Conservation (phyloP, 2,888 invertebrate genomes). For the Lithophane ornitopus region DNA sequence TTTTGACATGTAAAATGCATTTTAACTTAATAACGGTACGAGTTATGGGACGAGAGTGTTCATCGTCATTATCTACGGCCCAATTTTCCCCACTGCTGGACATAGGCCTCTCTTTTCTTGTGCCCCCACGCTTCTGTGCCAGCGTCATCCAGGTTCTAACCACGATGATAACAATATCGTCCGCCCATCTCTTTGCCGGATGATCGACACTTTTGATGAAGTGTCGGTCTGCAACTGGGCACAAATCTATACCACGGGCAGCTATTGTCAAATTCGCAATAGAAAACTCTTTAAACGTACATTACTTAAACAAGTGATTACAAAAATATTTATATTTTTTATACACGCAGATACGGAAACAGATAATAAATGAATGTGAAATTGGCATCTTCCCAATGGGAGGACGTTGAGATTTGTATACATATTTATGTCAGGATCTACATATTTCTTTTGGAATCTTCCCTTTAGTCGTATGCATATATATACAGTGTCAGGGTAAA, state of each 20-base stretch:
- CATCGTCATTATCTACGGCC: no score
- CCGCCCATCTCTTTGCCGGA: no score
- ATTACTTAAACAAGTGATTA: slow-evolving; percentile 12
- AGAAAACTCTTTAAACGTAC: not conserved
- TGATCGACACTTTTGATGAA: not conserved
- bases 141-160: no score
- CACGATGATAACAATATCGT: no score
- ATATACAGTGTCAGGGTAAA: no score
- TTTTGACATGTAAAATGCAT: no score
- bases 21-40: not conserved
- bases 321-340: slow-evolving; percentile 25
- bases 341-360: slow-evolving; percentile 4
- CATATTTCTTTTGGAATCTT: slow-evolving; percentile 14
- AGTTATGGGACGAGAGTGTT: no score
- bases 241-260: not conserved
- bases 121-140: no score
- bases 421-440: slow-evolving; percentile 46
- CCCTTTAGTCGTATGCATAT: not conserved
- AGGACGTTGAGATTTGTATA: slow-evolving; percentile 17
- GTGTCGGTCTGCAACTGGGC: not conserved
- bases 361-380: slow-evolving; percentile 24
- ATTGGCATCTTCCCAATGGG: slow-evolving; percentile 26
- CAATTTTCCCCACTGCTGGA: no score
- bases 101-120: no score
- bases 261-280: not conserved